These are phyloP conservation scores for Agrotis puta DNA, from an alignment of 2,888 invertebrate species.

Conservation along the genomic window DNA sequence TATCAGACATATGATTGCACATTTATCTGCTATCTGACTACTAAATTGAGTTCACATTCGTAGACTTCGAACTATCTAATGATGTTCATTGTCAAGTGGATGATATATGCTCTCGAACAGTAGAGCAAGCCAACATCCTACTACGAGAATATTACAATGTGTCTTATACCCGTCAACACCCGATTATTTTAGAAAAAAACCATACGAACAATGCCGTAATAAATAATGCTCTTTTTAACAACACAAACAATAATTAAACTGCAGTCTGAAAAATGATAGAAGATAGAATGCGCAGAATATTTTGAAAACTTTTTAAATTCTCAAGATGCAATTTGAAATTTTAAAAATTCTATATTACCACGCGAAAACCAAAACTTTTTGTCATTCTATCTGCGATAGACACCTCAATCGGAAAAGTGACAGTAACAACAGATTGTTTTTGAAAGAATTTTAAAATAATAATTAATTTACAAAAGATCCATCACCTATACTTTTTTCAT, in stretches of 20 bases:
- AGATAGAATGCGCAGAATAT: background rate
- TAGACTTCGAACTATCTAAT: constrained; percentile 15
- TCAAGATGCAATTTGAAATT: background rate
- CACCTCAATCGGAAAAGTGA: too few species aligned
- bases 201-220: constrained; percentile 10
- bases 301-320: constrained; percentile 24
- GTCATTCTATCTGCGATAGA: too few species aligned
- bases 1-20: background rate
- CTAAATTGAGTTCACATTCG: constrained; percentile 14
- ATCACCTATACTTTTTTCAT: constrained; percentile 17
- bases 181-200: constrained; percentile 22
- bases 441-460: too few species aligned
- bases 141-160: constrained; percentile 21
- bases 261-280: background rate
- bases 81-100: constrained; percentile 34
- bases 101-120: constrained; percentile 27
- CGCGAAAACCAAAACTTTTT: constrained; percentile 1
- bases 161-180: constrained; percentile 30
- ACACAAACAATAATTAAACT: constrained; percentile 11
- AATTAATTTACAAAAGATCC: too few species aligned
- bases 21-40: constrained; percentile 1
- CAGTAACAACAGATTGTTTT: too few species aligned
- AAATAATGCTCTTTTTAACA: constrained; percentile 6
- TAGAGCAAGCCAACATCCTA: constrained; percentile 42
- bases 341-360: constrained; percentile 29